These are phyloP conservation scores for Aphelenchoides avenae DNA, from an alignment of 1,140 invertebrate species.

Conservation along the genomic window DNA sequence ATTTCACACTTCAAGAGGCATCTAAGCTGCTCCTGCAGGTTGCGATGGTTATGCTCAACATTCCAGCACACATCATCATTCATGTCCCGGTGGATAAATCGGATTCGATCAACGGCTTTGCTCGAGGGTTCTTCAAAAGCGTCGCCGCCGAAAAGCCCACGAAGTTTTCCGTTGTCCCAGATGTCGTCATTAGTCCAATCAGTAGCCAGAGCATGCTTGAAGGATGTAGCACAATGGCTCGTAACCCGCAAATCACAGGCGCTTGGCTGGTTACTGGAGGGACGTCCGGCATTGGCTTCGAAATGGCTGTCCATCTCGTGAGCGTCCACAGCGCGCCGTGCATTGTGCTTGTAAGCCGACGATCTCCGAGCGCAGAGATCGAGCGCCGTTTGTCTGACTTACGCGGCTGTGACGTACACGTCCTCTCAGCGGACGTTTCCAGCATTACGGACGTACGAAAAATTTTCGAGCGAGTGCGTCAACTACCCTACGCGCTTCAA, in stretches of 20 bases:
- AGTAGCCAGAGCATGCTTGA: neutral
- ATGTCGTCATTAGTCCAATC: neutral
- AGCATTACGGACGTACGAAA: constrained; percentile 5
- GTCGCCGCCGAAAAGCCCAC: constrained; percentile 28
- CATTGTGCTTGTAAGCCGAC: neutral
- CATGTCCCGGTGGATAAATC: constrained; percentile 6
- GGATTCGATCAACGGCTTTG: constrained; percentile 11
- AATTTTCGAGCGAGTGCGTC: neutral
- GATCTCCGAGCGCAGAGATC: neutral
- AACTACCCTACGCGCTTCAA: constrained; percentile 6
- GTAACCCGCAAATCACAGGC: neutral
- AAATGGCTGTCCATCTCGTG: constrained; percentile 27
- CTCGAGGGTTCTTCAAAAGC: constrained; percentile 32
- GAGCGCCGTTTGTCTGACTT: constrained; percentile 4
- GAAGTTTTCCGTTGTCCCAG: neutral
- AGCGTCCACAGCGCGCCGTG: constrained; percentile 10
- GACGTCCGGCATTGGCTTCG: constrained; percentile 35
- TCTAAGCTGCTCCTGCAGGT: constrained; percentile 15
- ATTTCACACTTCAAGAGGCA: neutral
- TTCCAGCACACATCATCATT: neutral
- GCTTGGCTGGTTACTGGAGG: constrained; percentile 32
- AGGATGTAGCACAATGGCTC: no score
- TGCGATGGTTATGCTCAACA: constrained; percentile 15
- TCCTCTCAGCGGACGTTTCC: constrained; percentile 5
- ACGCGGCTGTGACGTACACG: constrained; percentile 2